Base-by-base conservation (phyloP, 2,888 invertebrate species). In the Plebejus anna region DNA sequence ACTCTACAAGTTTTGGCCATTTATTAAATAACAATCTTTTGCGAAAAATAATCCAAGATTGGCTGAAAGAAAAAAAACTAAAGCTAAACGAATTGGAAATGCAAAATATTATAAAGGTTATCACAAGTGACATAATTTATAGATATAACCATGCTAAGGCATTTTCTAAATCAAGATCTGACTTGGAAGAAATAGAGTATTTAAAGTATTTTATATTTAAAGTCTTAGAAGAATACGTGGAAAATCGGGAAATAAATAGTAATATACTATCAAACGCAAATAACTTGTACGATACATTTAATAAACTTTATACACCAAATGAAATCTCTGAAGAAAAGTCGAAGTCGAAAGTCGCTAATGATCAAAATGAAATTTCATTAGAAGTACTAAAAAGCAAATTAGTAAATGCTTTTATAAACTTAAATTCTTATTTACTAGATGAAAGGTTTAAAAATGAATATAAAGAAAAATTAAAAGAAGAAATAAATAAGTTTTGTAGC, bases 391-490 rank as follows among this genome's bases (percentile, higher is more conserved):
- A 87, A 82, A 86, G 88, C 28, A 82, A 83, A 77, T 76, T 90
- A 42, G 88, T 86, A 7, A 89, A 90, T 77, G 88, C 88, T 28
- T 90, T 86, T 78, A 85, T 90, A 4, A 86, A 85, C 75, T 81
- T 90, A 72, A 84, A 87, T 78, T 89, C 83, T 78, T 76, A 83
- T 5, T 83, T 83, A 2, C 79, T 80, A 1, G 80, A 87, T 75
- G 79, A 82, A 42, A 79, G 81, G 22, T 78, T 83, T 73, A 84
- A 80, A 80, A 79, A 79, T 1, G 84, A 81, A 80, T 84, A 84
- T 28, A 87, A 83, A 79, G 79, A 76, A 1, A 86, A 84, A 82
- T 87, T 90, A 59, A 78, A 78, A 0, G 79, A 85, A 57, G 85
- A 85, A 81, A 82, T 90, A 0, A 81, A 79, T 55, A 81, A 81